Conservation (phyloP, 2,113 vertebrate genomes). For the Gambusia holbrooki region DNA sequence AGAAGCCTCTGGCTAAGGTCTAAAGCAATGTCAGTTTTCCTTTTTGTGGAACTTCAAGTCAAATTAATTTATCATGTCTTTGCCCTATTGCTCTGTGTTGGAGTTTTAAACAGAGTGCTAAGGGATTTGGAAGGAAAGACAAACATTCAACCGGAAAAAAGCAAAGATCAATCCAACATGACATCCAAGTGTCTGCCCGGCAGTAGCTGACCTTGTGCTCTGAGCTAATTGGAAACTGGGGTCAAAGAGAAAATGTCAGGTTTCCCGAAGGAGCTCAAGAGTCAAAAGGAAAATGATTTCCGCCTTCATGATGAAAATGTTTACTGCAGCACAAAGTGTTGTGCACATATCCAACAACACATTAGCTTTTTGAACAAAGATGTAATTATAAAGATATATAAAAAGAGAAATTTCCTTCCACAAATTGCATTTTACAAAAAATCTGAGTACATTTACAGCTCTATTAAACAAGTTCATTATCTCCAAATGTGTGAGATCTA, state of each 20-base stretch:
- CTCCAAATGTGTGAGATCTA: background rate
- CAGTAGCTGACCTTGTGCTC: conserved; percentile 57
- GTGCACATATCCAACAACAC: background rate
- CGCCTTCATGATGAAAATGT: background rate
- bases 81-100: background rate
- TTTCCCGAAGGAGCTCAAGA: conserved; percentile 24
- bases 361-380: background rate
- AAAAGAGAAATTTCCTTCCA: conserved; percentile 11
- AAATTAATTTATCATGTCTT: background rate
- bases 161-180: conserved; percentile 56
- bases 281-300: background rate
- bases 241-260: conserved; percentile 16
- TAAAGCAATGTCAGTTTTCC: background rate
- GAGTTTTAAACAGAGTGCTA: background rate
- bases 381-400: background rate
- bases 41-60: background rate
- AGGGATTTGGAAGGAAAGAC: conserved; percentile 15
- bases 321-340: background rate
- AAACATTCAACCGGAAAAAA: conserved; percentile 15
- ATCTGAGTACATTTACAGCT: conserved; percentile 20
- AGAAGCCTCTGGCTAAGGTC: background rate
- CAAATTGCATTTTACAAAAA: background rate
- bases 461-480: conserved; percentile 7
- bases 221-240: conserved; percentile 25
- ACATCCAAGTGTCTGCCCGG: conserved; percentile 46